A percentile compares a stretch with the other conserved stretches of the same genome.
Evolutionary conservation across 37 sponge, comb jelly and placozoan species (phyloP).

Genomic region (Crambe crambe): DNA sequence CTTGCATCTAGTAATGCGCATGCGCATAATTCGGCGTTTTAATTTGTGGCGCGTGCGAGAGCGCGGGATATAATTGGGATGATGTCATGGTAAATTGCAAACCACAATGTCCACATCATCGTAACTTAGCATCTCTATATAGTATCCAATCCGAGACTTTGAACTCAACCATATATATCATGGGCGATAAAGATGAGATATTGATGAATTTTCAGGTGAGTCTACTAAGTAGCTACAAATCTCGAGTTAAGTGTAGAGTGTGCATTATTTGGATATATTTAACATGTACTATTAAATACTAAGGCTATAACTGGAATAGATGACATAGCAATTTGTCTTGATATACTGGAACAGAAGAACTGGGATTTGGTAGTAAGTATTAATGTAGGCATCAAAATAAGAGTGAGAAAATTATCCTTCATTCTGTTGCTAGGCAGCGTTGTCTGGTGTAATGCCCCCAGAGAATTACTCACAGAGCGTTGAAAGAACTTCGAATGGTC

Average conservation of each 20-base stretch:
- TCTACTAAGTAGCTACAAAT: not conserved
- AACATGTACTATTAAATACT: not conserved
- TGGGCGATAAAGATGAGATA: conserved; percentile 59
- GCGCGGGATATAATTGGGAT: too few relatives aligned
- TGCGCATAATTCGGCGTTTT: too few relatives aligned
- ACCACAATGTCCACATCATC: not conserved
- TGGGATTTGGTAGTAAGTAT: conserved; percentile 84
- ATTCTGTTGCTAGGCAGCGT: conserved; percentile 46
- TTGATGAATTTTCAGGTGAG: conserved; percentile 68
- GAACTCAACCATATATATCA: too few relatives aligned
- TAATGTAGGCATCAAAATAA: not conserved
- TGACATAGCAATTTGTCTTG: conserved; percentile 70
- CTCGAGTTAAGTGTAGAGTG: not conserved
- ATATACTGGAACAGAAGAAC: conserved; percentile 74
- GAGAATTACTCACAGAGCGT: conserved; percentile 10
- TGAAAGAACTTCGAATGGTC: not conserved
- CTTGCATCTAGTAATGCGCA: too few relatives aligned
- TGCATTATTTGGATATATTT: not conserved
- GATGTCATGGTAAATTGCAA: not conserved
- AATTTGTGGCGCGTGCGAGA: not conserved
- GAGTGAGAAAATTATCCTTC: not conserved
- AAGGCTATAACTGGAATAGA: conserved; percentile 90
- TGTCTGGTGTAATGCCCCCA: conserved; percentile 62
- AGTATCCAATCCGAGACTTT: too few relatives aligned
- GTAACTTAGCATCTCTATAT: too few relatives aligned